phyloP scores from a whole-genome alignment of 2,113 vertebrate species.

The western clawed frog (Xenopus tropicalis) region UCB_Xtro_10.0 CM004451.2:7144501-7145000 shows the following conservation, averaged over 20 bases:
- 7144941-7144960: too few relatives aligned
- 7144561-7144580: background rate
- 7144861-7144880: too few relatives aligned
- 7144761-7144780: too few relatives aligned
- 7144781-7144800: background rate
- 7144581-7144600: slow-evolving; percentile 12
- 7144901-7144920: too few relatives aligned
- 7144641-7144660: slow-evolving; percentile 19
- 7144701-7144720: slow-evolving; percentile 24
- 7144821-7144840: too few relatives aligned
- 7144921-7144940: too few relatives aligned
- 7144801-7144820: background rate
- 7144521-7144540: background rate
- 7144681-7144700: slow-evolving; percentile 11
- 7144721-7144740: slow-evolving; percentile 19
- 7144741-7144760: background rate
- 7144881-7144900: too few relatives aligned
- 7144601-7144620: slow-evolving; percentile 17
- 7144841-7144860: too few relatives aligned
- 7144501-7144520: slow-evolving; percentile 23
- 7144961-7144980: too few relatives aligned
- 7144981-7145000: too few relatives aligned
- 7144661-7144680: slow-evolving; percentile 12
- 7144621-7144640: slow-evolving; percentile 21
- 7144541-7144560: slow-evolving; percentile 12